Conservation (phyloP, 2,797 vertebrate genomes). For the Aldrovandia affinis region DNA sequence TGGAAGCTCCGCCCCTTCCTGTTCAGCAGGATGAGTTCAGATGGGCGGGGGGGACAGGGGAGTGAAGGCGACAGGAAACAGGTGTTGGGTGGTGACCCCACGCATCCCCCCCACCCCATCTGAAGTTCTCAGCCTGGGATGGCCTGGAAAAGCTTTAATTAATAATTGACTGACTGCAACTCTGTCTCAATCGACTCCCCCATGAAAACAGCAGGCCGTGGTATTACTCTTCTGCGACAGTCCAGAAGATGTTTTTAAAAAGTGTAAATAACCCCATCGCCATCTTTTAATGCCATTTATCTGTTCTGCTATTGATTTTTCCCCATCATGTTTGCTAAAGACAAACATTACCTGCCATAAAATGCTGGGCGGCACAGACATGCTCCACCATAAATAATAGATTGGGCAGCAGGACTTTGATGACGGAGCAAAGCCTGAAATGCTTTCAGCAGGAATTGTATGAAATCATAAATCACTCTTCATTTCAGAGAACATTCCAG, state of each 20-base stretch:
- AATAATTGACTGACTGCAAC: constrained; percentile 38
- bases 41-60: not conserved
- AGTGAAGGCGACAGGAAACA: not conserved
- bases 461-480: constrained; percentile 84
- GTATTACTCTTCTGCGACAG: constrained; percentile 43
- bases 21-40: constrained; percentile 6
- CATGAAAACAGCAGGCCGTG: constrained; percentile 19
- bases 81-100: not conserved
- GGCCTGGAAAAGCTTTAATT: constrained; percentile 24
- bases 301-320: constrained; percentile 72
- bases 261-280: constrained; percentile 56
- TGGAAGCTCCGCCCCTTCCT: constrained; percentile 44
- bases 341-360: constrained; percentile 79
- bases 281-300: constrained; percentile 62
- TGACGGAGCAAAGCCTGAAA: constrained; percentile 79
- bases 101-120: not conserved
- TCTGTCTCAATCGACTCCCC: constrained; percentile 40
- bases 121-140: not conserved
- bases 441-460: constrained; percentile 83
- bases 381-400: constrained; percentile 81
- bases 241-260: constrained; percentile 55
- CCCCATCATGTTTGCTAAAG: constrained; percentile 72
- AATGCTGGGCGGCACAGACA: constrained; percentile 73
- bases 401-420: constrained; percentile 81
- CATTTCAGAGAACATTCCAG: constrained; percentile 85